These are phyloP conservation scores for Uropsilus gracilis DNA, from an alignment of 2,113 vertebrate species.

Conservation along the genomic window DNA sequence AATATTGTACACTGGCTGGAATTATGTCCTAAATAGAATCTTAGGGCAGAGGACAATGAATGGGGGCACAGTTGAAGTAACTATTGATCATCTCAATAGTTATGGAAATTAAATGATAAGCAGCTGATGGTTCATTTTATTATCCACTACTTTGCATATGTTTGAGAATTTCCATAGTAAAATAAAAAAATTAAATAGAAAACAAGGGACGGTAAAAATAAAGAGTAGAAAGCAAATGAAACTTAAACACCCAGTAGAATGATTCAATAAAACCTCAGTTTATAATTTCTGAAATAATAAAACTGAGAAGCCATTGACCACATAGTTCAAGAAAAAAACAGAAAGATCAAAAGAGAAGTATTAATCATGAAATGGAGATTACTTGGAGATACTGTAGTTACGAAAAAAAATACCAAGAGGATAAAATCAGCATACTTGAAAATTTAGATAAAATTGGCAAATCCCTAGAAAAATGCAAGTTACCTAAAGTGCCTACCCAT, in stretches of 20 bases:
- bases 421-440: neutral
- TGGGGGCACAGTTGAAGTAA: neutral
- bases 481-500: neutral
- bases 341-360: neutral
- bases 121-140: neutral
- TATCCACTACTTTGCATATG: neutral
- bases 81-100: neutral
- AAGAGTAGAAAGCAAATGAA: neutral
- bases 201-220: neutral
- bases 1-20: neutral
- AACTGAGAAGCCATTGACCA: neutral
- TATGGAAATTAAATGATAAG: neutral
- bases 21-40: neutral
- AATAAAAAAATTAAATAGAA: neutral
- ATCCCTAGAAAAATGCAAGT: neutral
- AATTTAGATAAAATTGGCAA: neutral
- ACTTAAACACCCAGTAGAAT: neutral
- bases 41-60: neutral
- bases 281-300: slow-evolving; percentile 33
- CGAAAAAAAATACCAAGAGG: slow-evolving; percentile 10
- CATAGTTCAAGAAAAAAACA: neutral
- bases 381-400: neutral
- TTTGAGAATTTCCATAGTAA: neutral
- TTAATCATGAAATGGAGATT: slow-evolving; percentile 6
- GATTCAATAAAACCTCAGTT: neutral